Evolutionary conservation across 2,888 invertebrate genomes (phyloP).

Genomic region (Plagodis pulveraria): DNA sequence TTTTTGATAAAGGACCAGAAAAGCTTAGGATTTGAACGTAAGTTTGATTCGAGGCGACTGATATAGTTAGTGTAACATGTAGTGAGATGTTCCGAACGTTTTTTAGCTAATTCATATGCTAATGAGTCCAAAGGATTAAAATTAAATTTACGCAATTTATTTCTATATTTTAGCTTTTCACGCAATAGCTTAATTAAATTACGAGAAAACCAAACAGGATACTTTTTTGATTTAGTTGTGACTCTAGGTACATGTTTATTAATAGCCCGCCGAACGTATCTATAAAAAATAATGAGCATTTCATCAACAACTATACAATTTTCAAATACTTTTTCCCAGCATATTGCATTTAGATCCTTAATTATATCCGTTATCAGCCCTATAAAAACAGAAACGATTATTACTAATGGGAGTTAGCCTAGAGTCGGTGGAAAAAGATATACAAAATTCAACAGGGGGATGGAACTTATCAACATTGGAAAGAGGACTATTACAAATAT

Average conservation of each 20-base stretch:
- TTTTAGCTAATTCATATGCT: neutral
- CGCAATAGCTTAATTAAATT: neutral
- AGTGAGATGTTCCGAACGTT: neutral
- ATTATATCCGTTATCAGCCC: too few species aligned
- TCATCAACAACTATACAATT: too few species aligned
- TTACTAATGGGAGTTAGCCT: too few species aligned
- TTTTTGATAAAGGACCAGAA: slow-evolving; percentile 2
- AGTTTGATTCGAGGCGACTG: neutral
- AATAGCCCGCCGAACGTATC: neutral
- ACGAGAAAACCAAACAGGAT: slow-evolving; percentile 1
- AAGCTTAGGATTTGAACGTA: neutral
- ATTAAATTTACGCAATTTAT: neutral
- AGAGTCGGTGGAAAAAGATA: too few species aligned
- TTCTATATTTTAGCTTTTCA: neutral
- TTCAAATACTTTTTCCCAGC: too few species aligned
- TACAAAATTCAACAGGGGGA: too few species aligned
- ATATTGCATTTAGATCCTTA: too few species aligned
- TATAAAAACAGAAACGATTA: too few species aligned
- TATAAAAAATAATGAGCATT: too few species aligned
- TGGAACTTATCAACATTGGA: too few species aligned
- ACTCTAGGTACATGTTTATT: neutral
- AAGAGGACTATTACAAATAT: too few species aligned
- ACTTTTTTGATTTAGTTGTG: neutral
- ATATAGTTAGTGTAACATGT: neutral
- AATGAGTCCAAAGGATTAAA: neutral